Percentiles rank a stretch among this genome's conserved stretches.
Evolutionary conservation across 2,888 invertebrate genomes (phyloP).

Genomic region (Agonopterix heracliana): DNA sequence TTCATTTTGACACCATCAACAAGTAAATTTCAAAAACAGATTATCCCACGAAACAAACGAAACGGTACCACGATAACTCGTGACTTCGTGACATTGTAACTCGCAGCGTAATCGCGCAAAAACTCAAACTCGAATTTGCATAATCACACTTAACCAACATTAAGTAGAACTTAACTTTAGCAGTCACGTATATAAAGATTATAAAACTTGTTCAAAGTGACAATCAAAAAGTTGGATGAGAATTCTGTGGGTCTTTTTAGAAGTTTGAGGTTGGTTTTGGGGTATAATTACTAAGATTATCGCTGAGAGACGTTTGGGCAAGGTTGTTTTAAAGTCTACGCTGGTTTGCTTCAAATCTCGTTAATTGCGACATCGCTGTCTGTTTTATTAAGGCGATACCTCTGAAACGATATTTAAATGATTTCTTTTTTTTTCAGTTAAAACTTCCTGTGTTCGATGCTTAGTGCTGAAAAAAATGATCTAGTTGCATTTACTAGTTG

Average conservation of each 20-base stretch:
- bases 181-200: conserved; percentile 30
- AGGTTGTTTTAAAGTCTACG: too few relatives aligned
- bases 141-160: conserved; percentile 24
- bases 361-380: too few relatives aligned
- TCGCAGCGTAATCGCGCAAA: conserved; percentile 16
- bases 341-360: too few relatives aligned
- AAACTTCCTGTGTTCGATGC: too few relatives aligned
- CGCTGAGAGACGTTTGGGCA: too few relatives aligned
- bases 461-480: too few relatives aligned
- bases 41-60: conserved; percentile 3
- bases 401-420: too few relatives aligned
- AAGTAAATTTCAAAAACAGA: background rate
- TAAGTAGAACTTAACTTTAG: conserved; percentile 9
- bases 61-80: conserved; percentile 32
- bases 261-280: background rate
- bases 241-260: background rate
- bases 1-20: too few relatives aligned
- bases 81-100: conserved; percentile 29
- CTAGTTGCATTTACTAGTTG: too few relatives aligned
- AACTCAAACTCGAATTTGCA: conserved; percentile 26
- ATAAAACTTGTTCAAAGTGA: conserved; percentile 18
- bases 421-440: too few relatives aligned
- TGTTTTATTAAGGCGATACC: too few relatives aligned
- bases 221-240: conserved; percentile 2
- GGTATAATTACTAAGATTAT: too few relatives aligned